Base-by-base conservation (phyloP, 2,113 vertebrate species). In the Cisticola juncidis region DNA sequence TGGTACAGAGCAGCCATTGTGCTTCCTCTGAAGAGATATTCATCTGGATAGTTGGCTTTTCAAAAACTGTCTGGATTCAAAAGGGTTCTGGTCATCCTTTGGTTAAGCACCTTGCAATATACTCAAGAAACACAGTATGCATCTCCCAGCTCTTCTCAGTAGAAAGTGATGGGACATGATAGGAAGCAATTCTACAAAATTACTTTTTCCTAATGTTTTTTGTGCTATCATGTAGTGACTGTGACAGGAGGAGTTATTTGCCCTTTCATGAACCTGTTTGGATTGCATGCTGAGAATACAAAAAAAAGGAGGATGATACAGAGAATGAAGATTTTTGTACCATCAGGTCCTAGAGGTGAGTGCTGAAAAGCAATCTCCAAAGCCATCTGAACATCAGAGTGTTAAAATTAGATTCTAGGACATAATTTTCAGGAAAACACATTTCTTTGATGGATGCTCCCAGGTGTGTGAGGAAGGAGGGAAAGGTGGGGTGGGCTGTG, bases 171-270 rank as follows among this genome's bases (percentile, higher is more conserved):
- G 50, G 65, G 80, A 61, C 22, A 3, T n/a, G 60, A 73, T 86
- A 57, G 74, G 86, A 92, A 92, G 58, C 68, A 82, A 77, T 90
- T 85, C 76, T 58, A 73, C 31, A 3, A 84, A 78, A 92, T 89
- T 69, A 66, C 77, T 74, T 88, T 88, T 66, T 86, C 47, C 38
- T 86, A 16, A 58, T 80, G 28, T 54, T 74, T 79, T 88, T 92
- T 81, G 42, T 77, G 74, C 60, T 73, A 18, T 84, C 35, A 5
- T 19, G n/a, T 89, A 78, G 73, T 83, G 84, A 86, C 33, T 88
- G 68, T 94, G 79, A 88, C 73, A 73, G 77, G 51, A 86, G 68
- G 88, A 86, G 62, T 88, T 91, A 72, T 80, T 86, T 95, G 80
- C 60, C 70, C 47, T 94, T 94, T 66, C 38, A 19, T 77, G 72